Evolutionary conservation across 37 sponge, comb jelly and placozoan species (phyloP).

Genomic region (Mnemiopsis leidyi): DNA sequence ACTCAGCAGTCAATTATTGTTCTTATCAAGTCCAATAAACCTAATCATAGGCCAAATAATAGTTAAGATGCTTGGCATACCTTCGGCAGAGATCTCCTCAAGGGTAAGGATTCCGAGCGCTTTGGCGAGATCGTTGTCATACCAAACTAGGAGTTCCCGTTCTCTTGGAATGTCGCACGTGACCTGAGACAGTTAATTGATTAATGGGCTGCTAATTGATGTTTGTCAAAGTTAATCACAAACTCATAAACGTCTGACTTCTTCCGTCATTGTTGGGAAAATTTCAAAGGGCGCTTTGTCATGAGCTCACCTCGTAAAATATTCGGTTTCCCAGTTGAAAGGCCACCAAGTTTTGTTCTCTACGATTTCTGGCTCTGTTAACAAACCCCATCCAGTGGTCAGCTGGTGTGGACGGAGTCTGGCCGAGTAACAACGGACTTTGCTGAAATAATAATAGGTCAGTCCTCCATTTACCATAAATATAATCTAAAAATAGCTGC

Average conservation of each 20-base stretch:
- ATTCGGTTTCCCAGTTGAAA: slow-evolving; percentile 56
- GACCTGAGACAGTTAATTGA: neutral
- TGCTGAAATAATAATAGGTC: slow-evolving; percentile 39
- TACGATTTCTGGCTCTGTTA: slow-evolving; percentile 11
- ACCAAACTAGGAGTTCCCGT: slow-evolving; percentile 51
- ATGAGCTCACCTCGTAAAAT: slow-evolving; percentile 29
- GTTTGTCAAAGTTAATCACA: neutral
- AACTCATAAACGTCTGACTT: neutral
- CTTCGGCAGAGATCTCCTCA: slow-evolving; percentile 50
- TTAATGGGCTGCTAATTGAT: neutral
- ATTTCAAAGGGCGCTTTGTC: neutral
- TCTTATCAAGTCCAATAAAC: neutral
- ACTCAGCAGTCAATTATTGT: neutral
- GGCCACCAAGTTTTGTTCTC: slow-evolving; percentile 50
- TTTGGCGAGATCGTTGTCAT: slow-evolving; percentile 52
- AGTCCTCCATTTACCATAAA: no score
- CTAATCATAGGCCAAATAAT: neutral
- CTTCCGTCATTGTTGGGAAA: neutral
- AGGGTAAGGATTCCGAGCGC: slow-evolving; percentile 20
- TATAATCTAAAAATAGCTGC: no score
- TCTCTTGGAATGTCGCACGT: slow-evolving; percentile 31
- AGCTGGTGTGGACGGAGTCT: slow-evolving; percentile 39
- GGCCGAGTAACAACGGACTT: slow-evolving; percentile 31
- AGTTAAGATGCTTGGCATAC: neutral
- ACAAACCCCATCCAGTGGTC: slow-evolving; percentile 64